Evolutionary conservation across 2,113 vertebrate species (phyloP).

Genomic region (Muntiacus muntjak): DNA sequence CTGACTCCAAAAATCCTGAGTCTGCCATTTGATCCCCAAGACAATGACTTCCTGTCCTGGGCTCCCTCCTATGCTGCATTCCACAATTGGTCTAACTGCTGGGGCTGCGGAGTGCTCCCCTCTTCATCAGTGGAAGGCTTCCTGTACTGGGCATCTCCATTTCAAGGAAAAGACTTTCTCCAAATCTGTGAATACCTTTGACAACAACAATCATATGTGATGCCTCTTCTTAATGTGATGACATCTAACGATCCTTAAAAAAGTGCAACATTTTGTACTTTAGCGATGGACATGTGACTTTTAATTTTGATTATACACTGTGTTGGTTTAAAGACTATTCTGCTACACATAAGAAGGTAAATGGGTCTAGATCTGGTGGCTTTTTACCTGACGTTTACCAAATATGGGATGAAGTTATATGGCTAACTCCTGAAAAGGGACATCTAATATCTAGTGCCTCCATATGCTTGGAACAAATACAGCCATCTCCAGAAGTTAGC

Average conservation of each 20-base stretch:
- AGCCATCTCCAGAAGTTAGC: not conserved
- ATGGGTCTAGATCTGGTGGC: not conserved
- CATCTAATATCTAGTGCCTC: not conserved
- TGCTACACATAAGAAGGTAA: not conserved
- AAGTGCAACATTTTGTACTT: not conserved
- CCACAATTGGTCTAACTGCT: not conserved
- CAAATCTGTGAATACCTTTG: not conserved
- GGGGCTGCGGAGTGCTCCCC: not conserved
- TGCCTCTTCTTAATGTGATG: not conserved
- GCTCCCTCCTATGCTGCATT: not conserved
- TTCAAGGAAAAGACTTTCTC: not conserved
- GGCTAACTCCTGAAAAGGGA: not conserved
- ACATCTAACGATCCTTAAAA: not conserved
- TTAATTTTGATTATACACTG: not conserved
- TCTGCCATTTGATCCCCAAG: not conserved
- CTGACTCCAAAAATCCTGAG: not conserved
- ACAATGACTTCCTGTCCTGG: not conserved
- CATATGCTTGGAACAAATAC: not conserved
- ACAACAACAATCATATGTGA: not conserved
- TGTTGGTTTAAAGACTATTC: not conserved
- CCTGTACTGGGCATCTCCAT: not conserved
- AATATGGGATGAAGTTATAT: not conserved
- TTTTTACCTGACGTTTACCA: not conserved
- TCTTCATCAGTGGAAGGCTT: not conserved
- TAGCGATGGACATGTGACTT: not conserved